Evolutionary conservation across 2,113 vertebrate genomes (phyloP).

Genomic region (Leucosticte australis): DNA sequence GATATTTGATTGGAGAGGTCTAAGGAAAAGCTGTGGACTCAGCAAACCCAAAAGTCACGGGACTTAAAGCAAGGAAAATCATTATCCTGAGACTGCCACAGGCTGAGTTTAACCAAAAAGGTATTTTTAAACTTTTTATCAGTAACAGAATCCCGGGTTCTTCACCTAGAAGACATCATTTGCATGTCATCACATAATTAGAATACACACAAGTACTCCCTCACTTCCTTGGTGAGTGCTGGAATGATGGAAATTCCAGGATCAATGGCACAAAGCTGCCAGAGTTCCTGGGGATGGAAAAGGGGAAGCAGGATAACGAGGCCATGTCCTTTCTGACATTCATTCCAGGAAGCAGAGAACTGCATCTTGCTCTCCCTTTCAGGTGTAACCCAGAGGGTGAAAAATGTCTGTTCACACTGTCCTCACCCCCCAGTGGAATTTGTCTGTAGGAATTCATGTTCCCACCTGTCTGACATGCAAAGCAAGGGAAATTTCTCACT

Average conservation of each 20-base stretch:
- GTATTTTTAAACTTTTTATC: background rate
- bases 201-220: background rate
- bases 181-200: background rate
- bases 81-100: background rate
- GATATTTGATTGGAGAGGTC: background rate
- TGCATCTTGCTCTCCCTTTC: background rate
- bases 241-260: constrained; percentile 6
- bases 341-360: background rate
- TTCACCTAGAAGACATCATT: background rate
- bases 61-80: background rate
- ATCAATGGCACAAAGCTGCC: background rate
- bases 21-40: background rate
- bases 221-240: background rate
- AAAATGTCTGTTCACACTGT: background rate
- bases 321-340: background rate
- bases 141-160: background rate
- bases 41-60: background rate
- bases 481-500: background rate
- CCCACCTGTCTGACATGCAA: background rate
- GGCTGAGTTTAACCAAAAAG: background rate
- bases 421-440: background rate
- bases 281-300: background rate
- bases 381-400: background rate
- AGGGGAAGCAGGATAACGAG: background rate
- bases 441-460: background rate